Conservation (phyloP, 2,888 invertebrate species). For the Phragmatobia fuliginosa region DNA sequence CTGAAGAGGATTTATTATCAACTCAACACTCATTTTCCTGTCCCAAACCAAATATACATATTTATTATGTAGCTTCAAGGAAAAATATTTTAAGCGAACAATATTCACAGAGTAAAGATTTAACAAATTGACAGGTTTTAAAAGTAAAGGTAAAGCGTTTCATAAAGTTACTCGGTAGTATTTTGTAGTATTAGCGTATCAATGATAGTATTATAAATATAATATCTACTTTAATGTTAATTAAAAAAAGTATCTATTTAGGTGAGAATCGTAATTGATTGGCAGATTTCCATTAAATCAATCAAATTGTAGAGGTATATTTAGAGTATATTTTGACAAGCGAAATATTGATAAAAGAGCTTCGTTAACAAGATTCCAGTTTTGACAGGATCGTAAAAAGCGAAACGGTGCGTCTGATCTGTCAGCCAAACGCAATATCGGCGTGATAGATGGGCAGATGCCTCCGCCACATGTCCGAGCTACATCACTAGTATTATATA, state of each 20-base stretch:
- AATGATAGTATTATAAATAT: too few species aligned
- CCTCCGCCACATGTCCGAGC: constrained; percentile 51
- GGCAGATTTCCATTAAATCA: constrained; percentile 11
- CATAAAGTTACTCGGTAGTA: too few species aligned
- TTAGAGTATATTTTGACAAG: constrained; percentile 13
- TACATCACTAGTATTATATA: constrained; percentile 53
- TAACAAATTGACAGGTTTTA: background rate
- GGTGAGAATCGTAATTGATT: background rate
- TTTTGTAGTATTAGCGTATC: too few species aligned
- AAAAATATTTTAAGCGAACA: too few species aligned
- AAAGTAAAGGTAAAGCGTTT: too few species aligned
- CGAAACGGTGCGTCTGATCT: constrained; percentile 37
- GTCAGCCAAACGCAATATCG: constrained; percentile 64
- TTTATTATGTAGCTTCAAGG: too few species aligned
- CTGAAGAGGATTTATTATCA: too few species aligned
- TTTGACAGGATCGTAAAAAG: constrained; percentile 42
- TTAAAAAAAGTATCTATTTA: too few species aligned
- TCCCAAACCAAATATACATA: too few species aligned
- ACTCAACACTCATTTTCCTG: too few species aligned
- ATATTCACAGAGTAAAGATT: too few species aligned
- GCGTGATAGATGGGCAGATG: constrained; percentile 73
- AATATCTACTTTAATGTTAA: too few species aligned
- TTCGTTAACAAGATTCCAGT: constrained; percentile 33
- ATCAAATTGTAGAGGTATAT: constrained; percentile 13
- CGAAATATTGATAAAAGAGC: constrained; percentile 23